Conservation (phyloP, 2,113 vertebrate genomes). For the Mixornis gularis region DNA sequence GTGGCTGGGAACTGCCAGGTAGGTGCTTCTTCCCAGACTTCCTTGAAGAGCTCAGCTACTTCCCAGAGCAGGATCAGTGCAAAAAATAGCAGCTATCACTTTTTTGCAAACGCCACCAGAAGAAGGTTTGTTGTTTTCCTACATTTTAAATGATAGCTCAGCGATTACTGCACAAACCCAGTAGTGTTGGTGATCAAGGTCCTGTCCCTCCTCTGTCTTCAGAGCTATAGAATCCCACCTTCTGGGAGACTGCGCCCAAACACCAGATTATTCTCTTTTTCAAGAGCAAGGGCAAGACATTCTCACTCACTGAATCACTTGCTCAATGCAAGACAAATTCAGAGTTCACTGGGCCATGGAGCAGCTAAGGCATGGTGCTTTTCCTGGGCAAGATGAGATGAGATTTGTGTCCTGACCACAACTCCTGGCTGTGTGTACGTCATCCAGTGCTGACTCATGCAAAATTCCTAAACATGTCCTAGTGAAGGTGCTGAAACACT, state of each 20-base stretch:
- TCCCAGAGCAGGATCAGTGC: background rate
- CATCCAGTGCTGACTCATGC: background rate
- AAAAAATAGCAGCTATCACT: background rate
- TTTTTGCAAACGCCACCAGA: background rate
- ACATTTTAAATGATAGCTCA: background rate
- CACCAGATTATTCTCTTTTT: background rate
- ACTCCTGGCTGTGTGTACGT: background rate
- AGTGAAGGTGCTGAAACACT: background rate
- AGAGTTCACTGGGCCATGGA: background rate
- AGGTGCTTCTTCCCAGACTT: background rate
- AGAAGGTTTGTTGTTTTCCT: background rate
- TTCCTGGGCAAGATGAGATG: background rate
- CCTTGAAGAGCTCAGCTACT: background rate
- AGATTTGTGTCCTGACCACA: fast-evolving
- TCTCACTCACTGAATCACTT: background rate
- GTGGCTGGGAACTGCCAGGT: background rate
- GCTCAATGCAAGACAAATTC: background rate
- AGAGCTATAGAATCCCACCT: background rate
- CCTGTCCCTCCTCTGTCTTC: background rate
- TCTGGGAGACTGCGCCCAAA: background rate
- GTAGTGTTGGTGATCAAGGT: background rate
- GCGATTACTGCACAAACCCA: background rate
- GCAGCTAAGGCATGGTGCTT: background rate
- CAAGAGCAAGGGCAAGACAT: background rate
- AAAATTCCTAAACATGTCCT: background rate